A percentile compares a stretch with the other conserved stretches of the same genome.
Conservation (phyloP, 2,888 invertebrate species). For the Stenodera caucasica region DNA sequence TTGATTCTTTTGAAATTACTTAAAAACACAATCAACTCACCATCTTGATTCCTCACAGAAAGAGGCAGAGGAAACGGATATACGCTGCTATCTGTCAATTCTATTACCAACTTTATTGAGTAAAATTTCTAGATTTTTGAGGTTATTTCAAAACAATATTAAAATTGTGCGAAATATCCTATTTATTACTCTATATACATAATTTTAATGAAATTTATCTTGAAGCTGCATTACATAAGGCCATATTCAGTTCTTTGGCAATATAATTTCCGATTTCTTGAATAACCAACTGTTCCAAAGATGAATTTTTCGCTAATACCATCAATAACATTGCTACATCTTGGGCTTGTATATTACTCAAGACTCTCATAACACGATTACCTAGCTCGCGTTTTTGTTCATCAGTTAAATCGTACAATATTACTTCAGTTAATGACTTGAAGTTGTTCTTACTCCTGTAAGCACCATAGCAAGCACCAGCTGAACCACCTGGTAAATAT, state of each 20-base stretch:
- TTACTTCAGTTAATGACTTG: neutral
- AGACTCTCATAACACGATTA: neutral
- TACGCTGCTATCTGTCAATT: neutral
- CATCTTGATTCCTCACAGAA: neutral
- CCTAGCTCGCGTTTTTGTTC: slow-evolving; percentile 11
- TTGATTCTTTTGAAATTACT: too few species aligned
- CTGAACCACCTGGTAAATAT: neutral
- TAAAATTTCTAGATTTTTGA: neutral
- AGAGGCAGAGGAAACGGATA: neutral
- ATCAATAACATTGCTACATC: slow-evolving; percentile 5
- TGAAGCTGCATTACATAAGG: neutral
- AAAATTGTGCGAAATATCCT: neutral
- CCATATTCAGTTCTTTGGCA: neutral
- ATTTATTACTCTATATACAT: neutral
- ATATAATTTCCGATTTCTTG: neutral
- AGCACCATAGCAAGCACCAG: neutral
- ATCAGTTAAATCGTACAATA: neutral
- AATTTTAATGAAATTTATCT: neutral
- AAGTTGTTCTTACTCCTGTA: neutral
- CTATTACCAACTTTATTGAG: neutral
- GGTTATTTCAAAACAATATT: neutral
- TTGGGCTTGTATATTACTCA: slow-evolving; percentile 6
- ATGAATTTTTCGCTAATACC: neutral
- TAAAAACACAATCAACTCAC: neutral
- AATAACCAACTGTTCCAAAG: neutral